Base-by-base conservation (phyloP, 1,140 invertebrate species). In the Formica selysi region DNA sequence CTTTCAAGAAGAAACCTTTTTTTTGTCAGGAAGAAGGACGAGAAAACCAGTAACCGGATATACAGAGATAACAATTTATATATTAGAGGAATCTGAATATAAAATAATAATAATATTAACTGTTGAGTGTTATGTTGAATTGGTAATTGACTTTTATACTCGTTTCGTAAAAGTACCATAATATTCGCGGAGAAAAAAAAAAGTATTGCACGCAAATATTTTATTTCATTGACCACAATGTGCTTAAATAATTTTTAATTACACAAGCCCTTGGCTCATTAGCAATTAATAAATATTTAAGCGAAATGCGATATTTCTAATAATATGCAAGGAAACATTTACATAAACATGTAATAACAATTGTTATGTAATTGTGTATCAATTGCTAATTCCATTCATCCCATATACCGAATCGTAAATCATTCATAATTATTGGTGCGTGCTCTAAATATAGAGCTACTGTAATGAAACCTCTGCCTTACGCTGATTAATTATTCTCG, bases 401-500 rank as follows among this genome's bases (percentile, higher is more conserved):
- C 29, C 7, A 19, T 22, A 38, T 38, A 36, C 2, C 38, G 19
- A 61, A 73, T 73, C 51, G 32, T 44, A 74, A 48, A 74, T 74
- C 54, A 61, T 73, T 51, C 13, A 79, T 57, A 10, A 59, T 48
- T 8, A 36, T 59, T 10, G 10, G 59, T 38, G 8, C 51, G 48
- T 59, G 38, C 3, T 62, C 79, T 16, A 83, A 83, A 83, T 73
- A 83, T 83, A 83, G 59, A 83, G 10, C 26, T 26, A 61, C 1
- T 16, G 36, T 44, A 41, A 36, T 48, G 68, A 73, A 74, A 22
- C 6, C 67, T 73, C 8, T 13, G 2, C 36, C 22, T 59, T 44
- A 11, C 36, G 36, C 71, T 73, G 79, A 83, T 83, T 83, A 83
- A 62, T 61, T 73, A 38, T 83, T 83, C 79, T 44, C 38, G 54